Conservation (phyloP, 1,140 invertebrate species). For the Drosophila quadrilineata region DNA sequence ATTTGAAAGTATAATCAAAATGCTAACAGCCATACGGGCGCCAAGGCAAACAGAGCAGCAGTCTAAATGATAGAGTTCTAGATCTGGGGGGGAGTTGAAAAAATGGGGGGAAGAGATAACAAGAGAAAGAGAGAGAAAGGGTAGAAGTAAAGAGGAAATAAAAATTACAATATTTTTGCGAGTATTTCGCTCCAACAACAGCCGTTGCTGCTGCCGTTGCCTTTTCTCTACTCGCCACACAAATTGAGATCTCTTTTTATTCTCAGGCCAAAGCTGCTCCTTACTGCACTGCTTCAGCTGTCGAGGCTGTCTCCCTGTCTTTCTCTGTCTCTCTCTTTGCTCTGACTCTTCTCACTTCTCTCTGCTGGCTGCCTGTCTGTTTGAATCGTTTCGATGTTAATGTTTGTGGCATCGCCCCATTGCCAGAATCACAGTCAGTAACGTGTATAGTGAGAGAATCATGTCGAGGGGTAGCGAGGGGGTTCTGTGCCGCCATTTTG, state of each 20-base stretch:
- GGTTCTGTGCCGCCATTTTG: constrained; percentile 22
- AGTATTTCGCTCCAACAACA: constrained; percentile 23
- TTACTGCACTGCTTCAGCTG: too few relatives aligned
- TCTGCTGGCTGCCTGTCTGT: constrained; percentile 16
- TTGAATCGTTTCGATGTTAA: constrained; percentile 60
- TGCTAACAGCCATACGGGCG: constrained; percentile 35
- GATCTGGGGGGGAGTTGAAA: too few relatives aligned
- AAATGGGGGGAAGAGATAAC: too few relatives aligned
- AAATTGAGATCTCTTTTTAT: constrained; percentile 6
- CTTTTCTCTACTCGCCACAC: neutral
- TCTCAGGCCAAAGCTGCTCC: too few relatives aligned
- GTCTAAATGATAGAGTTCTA: too few relatives aligned
- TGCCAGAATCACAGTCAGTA: constrained; percentile 11
- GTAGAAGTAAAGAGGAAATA: neutral
- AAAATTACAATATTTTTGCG: constrained; percentile 47
- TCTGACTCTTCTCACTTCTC: neutral
- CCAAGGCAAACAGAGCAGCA: too few relatives aligned
- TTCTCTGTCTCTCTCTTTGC: neutral
- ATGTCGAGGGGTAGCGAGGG: too few relatives aligned
- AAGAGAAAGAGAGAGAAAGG: too few relatives aligned
- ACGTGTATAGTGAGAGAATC: too few relatives aligned
- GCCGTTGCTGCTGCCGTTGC: neutral
- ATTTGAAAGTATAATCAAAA: constrained; percentile 78
- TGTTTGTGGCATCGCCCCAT: constrained; percentile 43
- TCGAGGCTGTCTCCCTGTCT: too few relatives aligned